A percentile compares a stretch with the other conserved stretches of the same genome.
Conservation (phyloP, 2,797 vertebrate genomes). For the Lutjanus argentimaculatus region DNA sequence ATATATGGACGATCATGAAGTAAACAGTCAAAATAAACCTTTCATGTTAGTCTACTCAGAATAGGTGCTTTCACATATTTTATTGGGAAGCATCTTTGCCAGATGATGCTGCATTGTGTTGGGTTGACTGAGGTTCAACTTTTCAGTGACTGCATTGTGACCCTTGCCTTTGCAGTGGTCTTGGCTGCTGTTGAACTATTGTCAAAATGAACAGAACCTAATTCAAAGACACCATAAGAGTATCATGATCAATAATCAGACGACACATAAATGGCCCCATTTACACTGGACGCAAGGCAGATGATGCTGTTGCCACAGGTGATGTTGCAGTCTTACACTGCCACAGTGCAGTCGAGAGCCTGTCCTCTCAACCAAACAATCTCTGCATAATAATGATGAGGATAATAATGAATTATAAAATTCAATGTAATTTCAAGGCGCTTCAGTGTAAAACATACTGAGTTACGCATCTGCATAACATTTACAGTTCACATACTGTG, state of each 20-base stretch:
- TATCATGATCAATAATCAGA: neutral
- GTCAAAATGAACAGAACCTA: neutral
- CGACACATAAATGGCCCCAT: neutral
- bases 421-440: too few species aligned
- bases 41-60: neutral
- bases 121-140: neutral
- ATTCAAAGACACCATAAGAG: neutral
- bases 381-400: too few species aligned
- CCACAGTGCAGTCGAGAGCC: too few species aligned
- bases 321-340: too few species aligned
- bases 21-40: neutral
- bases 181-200: neutral
- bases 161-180: too few species aligned
- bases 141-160: neutral
- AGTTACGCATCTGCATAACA: too few species aligned
- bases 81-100: neutral
- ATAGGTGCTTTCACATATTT: neutral
- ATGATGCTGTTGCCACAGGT: too few species aligned
- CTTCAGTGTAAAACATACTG: too few species aligned
- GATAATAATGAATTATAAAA: too few species aligned
- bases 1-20: neutral
- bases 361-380: too few species aligned
- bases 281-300: too few species aligned
- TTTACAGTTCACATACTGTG: too few species aligned
- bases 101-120: neutral